Evolutionary conservation across 2,888 invertebrate genomes (phyloP), one percentile per base, ranked within the genome.

Genomic region (Lepeophtheirus nordmannii): DNA sequence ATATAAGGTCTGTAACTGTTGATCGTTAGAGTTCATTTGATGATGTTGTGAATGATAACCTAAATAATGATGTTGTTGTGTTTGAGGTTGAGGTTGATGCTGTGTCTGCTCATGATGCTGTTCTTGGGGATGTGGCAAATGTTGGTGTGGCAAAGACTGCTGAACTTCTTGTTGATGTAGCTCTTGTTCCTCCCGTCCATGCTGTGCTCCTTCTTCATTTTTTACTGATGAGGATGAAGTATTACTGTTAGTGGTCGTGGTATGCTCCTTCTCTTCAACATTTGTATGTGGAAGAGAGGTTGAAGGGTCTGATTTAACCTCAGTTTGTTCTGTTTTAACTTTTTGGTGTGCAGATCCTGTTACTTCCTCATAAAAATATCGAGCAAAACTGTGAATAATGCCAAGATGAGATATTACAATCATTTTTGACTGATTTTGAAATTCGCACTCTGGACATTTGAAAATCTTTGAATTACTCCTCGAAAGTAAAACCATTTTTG

Each of bases 361-460:
- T 14, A 46, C 53, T 46, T 61, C 61, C 8, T 61, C 39, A 61
- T 61, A 61, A 11, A 61, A 37, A n/a, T 23, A 30, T 12, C 37
- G 7, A 17, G 17, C 61, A 61, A 8, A 37, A 14, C 37, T 38
- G 30, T 61, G 61, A 11, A 14, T 12, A 1, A 61, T 14, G 3
- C 61, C 61, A 23, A 30, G 37, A 38, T 61, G 61, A 12, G 30
- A n/a, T 3, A 17, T 17, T 5, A 17, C 30, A 17, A 8, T 61
- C 17, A 38, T 14, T 37, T 61, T 22, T 14, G n/a, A 30, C 37
- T 22, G 61, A 17, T 38, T 61, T 23, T 23, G n/a, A 10, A 61
- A 61, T 12, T 61, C 61, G 37, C 61, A 61, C 3, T 30, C n/a
- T 12, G 61, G 61, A 37, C 61, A 61, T 10, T 61, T 61, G 39